Conservation (phyloP, 2,113 vertebrate species). For the Strigops habroptila region DNA sequence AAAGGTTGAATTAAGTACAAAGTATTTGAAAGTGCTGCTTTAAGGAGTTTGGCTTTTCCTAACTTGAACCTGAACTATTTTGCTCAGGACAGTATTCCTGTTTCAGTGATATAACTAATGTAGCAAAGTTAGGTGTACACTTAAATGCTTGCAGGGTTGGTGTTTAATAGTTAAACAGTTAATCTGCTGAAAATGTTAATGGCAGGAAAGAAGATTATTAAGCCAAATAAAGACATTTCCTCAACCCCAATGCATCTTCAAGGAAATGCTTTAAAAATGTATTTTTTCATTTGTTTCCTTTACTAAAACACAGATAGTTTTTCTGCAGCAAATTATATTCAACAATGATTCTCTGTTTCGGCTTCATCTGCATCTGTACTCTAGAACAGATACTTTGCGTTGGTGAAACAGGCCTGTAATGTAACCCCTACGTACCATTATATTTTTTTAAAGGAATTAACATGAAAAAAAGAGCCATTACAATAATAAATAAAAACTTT, state of each 20-base stretch:
- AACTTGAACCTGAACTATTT: neutral
- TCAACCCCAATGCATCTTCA: neutral
- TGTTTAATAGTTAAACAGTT: neutral
- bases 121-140: neutral
- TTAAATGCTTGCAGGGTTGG: neutral
- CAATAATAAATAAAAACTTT: constrained; percentile 44
- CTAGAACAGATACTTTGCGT: constrained; percentile 47
- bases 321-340: constrained; percentile 1
- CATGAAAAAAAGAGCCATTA: constrained; percentile 47
- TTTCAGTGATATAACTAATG: neutral
- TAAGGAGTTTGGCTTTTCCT: neutral
- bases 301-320: neutral
- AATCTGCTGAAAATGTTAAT: neutral
- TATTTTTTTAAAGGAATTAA: constrained; percentile 52
- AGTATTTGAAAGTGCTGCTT: neutral
- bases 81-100: neutral
- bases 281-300: neutral
- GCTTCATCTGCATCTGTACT: constrained; percentile 51
- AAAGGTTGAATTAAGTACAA: neutral
- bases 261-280: neutral
- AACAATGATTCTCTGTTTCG: constrained; percentile 51
- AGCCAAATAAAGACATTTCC: neutral
- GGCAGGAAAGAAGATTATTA: neutral
- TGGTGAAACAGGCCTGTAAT: constrained; percentile 46
- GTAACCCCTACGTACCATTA: constrained; percentile 38